Evolutionary conservation across 2,113 vertebrate species (phyloP).

Genomic region (Scalopus aquaticus): DNA sequence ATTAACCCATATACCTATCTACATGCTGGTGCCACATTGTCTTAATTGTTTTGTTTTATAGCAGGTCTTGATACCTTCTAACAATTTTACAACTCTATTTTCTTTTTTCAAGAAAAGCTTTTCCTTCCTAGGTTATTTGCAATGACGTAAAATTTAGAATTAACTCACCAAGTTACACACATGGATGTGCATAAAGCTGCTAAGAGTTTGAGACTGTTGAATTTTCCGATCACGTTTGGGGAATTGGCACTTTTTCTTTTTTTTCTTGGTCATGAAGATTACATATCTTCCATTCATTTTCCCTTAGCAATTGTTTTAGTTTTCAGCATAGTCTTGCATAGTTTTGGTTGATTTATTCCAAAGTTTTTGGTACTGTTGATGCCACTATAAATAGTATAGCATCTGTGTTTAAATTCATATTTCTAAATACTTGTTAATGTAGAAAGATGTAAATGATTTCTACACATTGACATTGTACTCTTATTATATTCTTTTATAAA

Average conservation of each 20-base stretch:
- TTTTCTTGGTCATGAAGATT: neutral
- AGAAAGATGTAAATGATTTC: neutral
- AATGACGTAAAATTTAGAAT: neutral
- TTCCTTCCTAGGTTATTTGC: neutral
- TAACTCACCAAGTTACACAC: neutral
- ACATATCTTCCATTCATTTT: neutral
- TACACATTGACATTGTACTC: neutral
- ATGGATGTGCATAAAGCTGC: neutral
- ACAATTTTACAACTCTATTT: neutral
- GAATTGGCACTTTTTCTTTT: neutral
- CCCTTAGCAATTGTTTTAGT: neutral
- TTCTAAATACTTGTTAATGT: neutral
- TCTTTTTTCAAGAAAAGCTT: neutral
- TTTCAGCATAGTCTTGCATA: neutral
- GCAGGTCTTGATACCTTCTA: neutral
- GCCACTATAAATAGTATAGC: neutral
- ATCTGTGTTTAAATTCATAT: neutral
- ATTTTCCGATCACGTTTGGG: neutral
- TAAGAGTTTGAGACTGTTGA: neutral
- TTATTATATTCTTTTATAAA: neutral
- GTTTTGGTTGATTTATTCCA: neutral
- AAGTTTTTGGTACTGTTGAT: neutral
- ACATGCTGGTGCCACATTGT: neutral
- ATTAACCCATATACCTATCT: neutral
- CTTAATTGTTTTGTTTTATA: conserved; percentile 2